Percentiles rank a stretch among this genome's conserved stretches.
Evolutionary conservation across 2,113 vertebrate species (phyloP).

Genomic region (Rhabdornis inornatus): DNA sequence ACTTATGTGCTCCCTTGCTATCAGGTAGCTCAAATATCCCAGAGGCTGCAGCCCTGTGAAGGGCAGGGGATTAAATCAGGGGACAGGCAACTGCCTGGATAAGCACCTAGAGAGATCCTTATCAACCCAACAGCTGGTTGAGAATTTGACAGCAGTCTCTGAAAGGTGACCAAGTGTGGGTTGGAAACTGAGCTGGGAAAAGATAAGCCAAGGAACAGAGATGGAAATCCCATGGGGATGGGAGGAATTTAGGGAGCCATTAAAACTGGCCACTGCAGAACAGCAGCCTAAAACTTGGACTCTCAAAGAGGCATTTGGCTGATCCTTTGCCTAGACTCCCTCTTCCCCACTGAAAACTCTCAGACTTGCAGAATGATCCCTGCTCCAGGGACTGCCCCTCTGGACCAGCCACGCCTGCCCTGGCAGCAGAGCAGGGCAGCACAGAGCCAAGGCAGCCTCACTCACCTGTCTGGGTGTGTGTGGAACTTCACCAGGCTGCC

Average conservation of each 20-base stretch:
- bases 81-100: not conserved
- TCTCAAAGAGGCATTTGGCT: not conserved
- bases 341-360: not conserved
- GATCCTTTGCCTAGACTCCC: not conserved
- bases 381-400: not conserved
- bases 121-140: not conserved
- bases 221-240: not conserved
- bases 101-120: not conserved
- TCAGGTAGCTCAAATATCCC: constrained; percentile 54
- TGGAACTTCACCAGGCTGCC: constrained; percentile 83
- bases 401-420: rapidly evolving
- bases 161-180: not conserved
- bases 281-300: not conserved
- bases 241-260: not conserved
- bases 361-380: not conserved
- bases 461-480: constrained; percentile 81
- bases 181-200: not conserved
- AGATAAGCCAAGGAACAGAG: not conserved
- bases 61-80: not conserved
- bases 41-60: not conserved
- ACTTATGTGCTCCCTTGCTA: not conserved
- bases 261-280: not conserved
- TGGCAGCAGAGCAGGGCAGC: not conserved
- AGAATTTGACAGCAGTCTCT: constrained; percentile 6
- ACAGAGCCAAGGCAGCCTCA: not conserved